These are phyloP conservation scores for Oceanodroma leucorhoa DNA, from an alignment of 2,797 vertebrate species.

Conservation along the genomic window DNA sequence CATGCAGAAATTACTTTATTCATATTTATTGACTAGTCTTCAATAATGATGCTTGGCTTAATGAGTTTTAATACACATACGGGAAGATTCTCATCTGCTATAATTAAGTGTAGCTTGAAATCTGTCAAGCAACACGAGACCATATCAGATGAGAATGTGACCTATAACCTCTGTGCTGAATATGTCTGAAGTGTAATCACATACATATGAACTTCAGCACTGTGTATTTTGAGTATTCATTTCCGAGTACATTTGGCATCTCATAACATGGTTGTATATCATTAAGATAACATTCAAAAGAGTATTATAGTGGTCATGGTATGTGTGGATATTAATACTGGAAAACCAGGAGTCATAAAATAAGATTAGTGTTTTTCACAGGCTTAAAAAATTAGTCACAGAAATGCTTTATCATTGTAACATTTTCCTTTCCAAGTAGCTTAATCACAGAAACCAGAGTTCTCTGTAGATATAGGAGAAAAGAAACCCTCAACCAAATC, in stretches of 20 bases:
- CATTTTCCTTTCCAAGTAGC: background rate
- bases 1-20: background rate
- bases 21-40: background rate
- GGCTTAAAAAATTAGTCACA: background rate
- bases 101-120: background rate
- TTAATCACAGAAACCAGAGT: background rate
- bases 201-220: background rate
- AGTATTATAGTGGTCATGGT: background rate
- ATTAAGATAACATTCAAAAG: background rate
- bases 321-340: background rate
- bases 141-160: background rate
- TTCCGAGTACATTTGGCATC: background rate
- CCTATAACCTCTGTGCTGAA: background rate
- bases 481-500: background rate
- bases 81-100: background rate
- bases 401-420: background rate
- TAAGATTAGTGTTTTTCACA: background rate
- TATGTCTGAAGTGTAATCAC: background rate
- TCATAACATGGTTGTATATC: background rate
- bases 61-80: background rate
- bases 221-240: background rate
- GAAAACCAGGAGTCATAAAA: background rate
- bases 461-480: background rate
- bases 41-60: background rate
- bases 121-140: background rate